These are phyloP conservation scores for Cynocephalus volans DNA, from an alignment of 2,113 vertebrate genomes.

Conservation along the genomic window DNA sequence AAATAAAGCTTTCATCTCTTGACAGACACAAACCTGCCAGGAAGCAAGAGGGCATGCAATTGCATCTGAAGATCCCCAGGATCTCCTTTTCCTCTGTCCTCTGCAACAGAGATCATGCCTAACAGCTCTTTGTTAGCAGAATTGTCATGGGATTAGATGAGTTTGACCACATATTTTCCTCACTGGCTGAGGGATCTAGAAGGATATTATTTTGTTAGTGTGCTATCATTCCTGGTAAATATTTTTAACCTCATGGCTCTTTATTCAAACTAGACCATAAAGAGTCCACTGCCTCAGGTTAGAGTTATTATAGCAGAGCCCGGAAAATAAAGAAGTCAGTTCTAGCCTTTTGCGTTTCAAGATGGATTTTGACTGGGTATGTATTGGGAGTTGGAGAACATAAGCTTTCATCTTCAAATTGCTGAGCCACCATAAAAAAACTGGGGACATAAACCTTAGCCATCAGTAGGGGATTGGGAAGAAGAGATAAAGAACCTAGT, in stretches of 20 bases:
- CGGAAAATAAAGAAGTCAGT: not conserved
- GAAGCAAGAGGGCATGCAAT: not conserved
- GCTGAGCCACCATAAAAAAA: not conserved
- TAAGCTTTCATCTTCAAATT: not conserved
- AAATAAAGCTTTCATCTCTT: not conserved
- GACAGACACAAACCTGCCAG: not conserved
- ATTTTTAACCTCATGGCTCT: not conserved
- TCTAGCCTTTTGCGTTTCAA: not conserved
- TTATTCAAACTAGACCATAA: slow-evolving; percentile 9
- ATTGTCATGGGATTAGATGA: not conserved
- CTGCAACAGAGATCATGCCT: not conserved
- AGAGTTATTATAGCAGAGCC: not conserved
- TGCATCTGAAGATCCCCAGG: not conserved
- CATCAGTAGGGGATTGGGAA: not conserved
- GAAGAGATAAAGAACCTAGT: not conserved
- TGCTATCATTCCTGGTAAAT: not conserved
- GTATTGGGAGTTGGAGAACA: not conserved
- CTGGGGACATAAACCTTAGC: not conserved
- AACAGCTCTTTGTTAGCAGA: not conserved
- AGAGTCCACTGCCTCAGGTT: not conserved
- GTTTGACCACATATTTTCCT: not conserved
- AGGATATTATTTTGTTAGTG: not conserved
- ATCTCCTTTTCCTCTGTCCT: not conserved
- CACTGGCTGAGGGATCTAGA: not conserved
- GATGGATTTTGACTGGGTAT: not conserved